phyloP scores from a whole-genome alignment of 2,888 invertebrate genomes.

The Leuctra nigra region DNA sequence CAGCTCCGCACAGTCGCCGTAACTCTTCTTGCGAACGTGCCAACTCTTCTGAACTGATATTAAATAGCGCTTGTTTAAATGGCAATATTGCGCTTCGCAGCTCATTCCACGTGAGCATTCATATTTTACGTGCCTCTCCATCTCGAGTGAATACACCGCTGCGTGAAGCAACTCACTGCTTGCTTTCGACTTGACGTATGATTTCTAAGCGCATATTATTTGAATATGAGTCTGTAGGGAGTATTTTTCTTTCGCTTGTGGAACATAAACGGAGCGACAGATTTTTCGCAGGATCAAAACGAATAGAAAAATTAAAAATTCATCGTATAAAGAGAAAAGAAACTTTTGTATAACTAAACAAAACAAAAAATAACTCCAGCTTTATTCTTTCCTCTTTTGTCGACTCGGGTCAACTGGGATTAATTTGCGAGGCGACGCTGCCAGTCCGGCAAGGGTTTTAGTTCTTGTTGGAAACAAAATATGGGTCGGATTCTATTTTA shows the following conservation, averaged over 20 bases:
- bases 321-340: constrained; percentile 5
- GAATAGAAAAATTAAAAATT: constrained; percentile 11
- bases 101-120: not conserved
- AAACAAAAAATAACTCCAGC: not conserved
- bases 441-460: not conserved
- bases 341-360: not conserved
- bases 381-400: not conserved
- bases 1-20: not conserved
- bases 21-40: not conserved
- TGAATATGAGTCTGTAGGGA: not conserved
- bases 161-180: not conserved
- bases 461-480: not conserved
- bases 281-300: not conserved
- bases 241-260: not conserved
- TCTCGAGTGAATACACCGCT: not conserved
- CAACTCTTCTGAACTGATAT: not conserved
- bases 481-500: not conserved
- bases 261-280: not conserved
- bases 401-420: constrained; percentile 2
- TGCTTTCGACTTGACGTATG: not conserved
- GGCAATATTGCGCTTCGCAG: not conserved
- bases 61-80: not conserved
- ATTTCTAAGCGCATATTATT: not conserved
- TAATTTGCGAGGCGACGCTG: not conserved
- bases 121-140: constrained; percentile 12